A percentile compares a stretch with the other conserved stretches of the same genome.
Evolutionary conservation across 1,140 invertebrate species (phyloP).

Genomic region (Nebria ingens): DNA sequence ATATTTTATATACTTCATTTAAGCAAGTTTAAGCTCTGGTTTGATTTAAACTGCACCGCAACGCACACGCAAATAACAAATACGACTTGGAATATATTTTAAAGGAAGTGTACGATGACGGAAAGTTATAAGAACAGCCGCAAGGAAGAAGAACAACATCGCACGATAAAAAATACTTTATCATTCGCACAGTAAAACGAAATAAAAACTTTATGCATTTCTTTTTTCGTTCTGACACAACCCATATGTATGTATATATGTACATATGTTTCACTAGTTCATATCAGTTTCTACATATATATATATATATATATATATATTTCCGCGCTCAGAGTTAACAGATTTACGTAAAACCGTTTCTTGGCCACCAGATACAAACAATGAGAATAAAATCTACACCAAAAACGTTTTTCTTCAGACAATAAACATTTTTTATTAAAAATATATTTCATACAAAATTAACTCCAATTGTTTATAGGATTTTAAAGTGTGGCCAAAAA

Average conservation of each 20-base stretch:
- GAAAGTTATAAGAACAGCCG: background rate
- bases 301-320: too few species aligned
- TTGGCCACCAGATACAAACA: too few species aligned
- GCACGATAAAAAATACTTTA: slow-evolving; percentile 3
- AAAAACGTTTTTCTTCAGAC: too few species aligned
- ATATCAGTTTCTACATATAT: slow-evolving; percentile 6
- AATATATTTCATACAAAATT: too few species aligned
- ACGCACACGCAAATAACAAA: background rate
- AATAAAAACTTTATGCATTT: slow-evolving; percentile 1
- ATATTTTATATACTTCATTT: background rate
- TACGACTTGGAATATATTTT: too few species aligned
- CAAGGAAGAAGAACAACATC: too few species aligned
- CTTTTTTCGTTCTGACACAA: background rate
- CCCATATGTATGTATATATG: background rate
- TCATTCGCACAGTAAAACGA: background rate
- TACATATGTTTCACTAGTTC: background rate
- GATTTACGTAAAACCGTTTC: slow-evolving; percentile 6
- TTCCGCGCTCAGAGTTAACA: background rate
- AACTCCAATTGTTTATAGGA: too few species aligned
- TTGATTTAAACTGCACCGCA: background rate
- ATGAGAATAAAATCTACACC: too few species aligned
- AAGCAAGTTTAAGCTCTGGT: background rate
- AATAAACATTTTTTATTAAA: too few species aligned
- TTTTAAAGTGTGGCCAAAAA: too few species aligned
- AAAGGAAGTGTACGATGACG: too few species aligned